Conservation (phyloP, 2,888 invertebrate genomes). For the Sphaerophoria rueppellii region DNA sequence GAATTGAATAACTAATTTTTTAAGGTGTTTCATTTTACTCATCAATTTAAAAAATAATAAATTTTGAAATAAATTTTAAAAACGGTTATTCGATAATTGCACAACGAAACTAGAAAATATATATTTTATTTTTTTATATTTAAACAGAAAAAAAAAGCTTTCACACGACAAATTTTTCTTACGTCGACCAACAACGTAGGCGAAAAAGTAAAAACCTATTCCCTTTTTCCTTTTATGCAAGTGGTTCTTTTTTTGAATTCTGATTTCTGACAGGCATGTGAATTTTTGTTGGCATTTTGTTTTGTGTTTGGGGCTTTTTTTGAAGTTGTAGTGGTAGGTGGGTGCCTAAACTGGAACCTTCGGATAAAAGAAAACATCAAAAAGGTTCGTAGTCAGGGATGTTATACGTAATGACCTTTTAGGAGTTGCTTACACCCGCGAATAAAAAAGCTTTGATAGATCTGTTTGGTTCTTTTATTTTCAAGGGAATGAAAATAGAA, state of each 20-base stretch:
- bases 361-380: conserved; percentile 40
- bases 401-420: conserved; percentile 43
- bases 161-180: conserved; percentile 66
- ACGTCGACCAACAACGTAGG: conserved; percentile 64
- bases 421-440: not conserved
- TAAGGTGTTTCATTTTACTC: conserved; percentile 58
- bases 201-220: conserved; percentile 71
- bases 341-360: conserved; percentile 6
- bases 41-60: conserved; percentile 19
- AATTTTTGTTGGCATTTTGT: conserved; percentile 46
- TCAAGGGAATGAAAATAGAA: too few species aligned
- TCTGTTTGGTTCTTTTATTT: conserved; percentile 34
- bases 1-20: conserved; percentile 35
- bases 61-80: conserved; percentile 8
- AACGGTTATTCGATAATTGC: conserved; percentile 8
- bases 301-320: conserved; percentile 43
- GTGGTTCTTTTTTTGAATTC: conserved; percentile 45
- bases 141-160: conserved; percentile 41
- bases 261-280: conserved; percentile 68
- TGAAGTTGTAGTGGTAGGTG: conserved; percentile 41
- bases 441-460: not conserved
- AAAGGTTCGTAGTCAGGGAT: conserved; percentile 41
- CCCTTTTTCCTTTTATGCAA: conserved; percentile 57
- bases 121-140: conserved; percentile 36
- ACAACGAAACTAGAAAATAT: conserved; percentile 33